phyloP scores from a whole-genome alignment of 2,797 vertebrate species.

The Sebastes baramenuke region DNA sequence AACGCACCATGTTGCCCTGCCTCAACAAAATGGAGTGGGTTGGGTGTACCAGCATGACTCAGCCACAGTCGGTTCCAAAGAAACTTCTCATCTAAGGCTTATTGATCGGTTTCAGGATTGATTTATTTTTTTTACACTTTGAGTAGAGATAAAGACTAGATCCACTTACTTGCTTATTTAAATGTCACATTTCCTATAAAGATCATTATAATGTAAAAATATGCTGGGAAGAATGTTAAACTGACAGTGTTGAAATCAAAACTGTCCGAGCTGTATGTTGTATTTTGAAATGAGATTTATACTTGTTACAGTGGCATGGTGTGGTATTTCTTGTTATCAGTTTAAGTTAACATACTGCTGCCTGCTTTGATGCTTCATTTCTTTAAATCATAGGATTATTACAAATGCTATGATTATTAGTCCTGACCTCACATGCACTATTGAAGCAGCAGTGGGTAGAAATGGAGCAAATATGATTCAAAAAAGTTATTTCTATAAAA shows the following conservation, averaged over 20 bases:
- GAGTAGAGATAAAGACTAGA: not conserved
- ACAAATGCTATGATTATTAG: not conserved
- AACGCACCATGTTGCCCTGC: not conserved
- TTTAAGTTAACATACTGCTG: not conserved
- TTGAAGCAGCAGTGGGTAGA: not conserved
- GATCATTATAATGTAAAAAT: not conserved
- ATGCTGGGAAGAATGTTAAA: not conserved
- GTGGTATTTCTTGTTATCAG: not conserved
- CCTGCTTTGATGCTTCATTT: not conserved
- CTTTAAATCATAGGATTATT: not conserved
- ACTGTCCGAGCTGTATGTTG: not conserved
- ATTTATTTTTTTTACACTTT: not conserved
- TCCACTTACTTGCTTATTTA: not conserved
- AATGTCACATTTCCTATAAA: not conserved
- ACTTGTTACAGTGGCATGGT: not conserved
- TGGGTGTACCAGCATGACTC: slow-evolving; percentile 22
- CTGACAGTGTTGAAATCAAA: not conserved
- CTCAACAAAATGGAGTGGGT: slow-evolving; percentile 22
- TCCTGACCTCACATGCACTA: not conserved
- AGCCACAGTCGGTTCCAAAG: not conserved
- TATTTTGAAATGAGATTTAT: not conserved
- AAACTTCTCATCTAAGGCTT: slow-evolving; percentile 12
- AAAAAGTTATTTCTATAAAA: too few species aligned
- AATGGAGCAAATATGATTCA: too few species aligned
- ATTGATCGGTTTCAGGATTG: slow-evolving; percentile 10